Conservation (phyloP, 2,797 vertebrate species). For the Choloepus didactylus region DNA sequence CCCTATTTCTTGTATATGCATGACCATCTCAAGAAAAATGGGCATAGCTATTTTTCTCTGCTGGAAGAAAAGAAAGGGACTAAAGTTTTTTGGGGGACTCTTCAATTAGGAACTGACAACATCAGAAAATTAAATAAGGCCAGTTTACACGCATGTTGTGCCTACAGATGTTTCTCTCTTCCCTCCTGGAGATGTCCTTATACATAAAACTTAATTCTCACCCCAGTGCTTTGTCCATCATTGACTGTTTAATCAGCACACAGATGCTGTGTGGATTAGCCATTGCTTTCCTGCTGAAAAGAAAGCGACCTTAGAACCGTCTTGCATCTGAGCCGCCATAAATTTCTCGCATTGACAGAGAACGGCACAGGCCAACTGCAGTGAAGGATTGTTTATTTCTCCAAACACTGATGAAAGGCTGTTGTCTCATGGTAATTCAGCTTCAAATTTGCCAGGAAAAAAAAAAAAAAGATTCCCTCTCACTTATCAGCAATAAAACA, state of each 20-base stretch:
- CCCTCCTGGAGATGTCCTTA: background rate
- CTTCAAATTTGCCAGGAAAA: constrained; percentile 56
- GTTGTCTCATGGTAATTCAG: constrained; percentile 71
- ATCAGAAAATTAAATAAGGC: background rate
- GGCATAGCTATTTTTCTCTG: background rate
- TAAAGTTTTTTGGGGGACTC: background rate
- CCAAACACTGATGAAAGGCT: constrained; percentile 70
- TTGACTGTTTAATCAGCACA: constrained; percentile 28
- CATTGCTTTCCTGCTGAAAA: background rate
- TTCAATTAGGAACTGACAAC: background rate
- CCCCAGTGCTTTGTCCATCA: background rate
- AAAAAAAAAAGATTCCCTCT: constrained; percentile 35
- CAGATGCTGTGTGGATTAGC: background rate
- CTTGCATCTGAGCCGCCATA: constrained; percentile 36
- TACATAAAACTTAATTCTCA: background rate
- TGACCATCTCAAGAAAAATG: background rate
- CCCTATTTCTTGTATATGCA: background rate
- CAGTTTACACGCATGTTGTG: background rate
- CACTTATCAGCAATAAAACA: constrained; percentile 53
- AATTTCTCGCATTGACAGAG: constrained; percentile 50
- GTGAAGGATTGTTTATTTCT: constrained; percentile 69
- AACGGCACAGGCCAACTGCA: constrained; percentile 30
- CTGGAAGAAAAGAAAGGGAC: background rate
- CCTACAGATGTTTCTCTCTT: background rate
- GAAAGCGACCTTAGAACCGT: constrained; percentile 59